Evolutionary conservation across 2,888 invertebrate species (phyloP).

Genomic region (Lepidochitona cinerea): DNA sequence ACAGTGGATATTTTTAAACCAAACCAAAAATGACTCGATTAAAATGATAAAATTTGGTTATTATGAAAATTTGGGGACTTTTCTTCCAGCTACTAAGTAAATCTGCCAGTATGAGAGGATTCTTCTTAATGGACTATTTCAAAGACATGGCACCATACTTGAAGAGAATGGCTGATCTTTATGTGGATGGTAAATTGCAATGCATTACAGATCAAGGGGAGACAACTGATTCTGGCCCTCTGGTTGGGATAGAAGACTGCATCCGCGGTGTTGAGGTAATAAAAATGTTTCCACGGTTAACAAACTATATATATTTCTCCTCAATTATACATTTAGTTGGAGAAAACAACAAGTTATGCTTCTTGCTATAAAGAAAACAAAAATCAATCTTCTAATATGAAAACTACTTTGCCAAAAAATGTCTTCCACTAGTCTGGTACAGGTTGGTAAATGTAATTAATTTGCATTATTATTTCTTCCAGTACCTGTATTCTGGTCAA

Average conservation of each 20-base stretch:
- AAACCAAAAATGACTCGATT: neutral
- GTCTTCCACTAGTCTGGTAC: no score
- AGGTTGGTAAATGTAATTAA: no score
- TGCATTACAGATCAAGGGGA: conserved; percentile 55
- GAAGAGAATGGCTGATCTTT: conserved; percentile 40
- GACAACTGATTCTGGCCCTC: conserved; percentile 42
- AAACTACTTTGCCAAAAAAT: no score
- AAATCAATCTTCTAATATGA: no score
- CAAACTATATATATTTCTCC: no score
- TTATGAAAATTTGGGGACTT: no score
- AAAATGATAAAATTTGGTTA: no score
- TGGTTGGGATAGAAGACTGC: conserved; percentile 55
- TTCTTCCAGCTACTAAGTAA: conserved; percentile 52
- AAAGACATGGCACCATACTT: conserved; percentile 43
- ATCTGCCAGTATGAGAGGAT: conserved; percentile 61
- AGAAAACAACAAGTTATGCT: no score
- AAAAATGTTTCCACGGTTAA: no score
- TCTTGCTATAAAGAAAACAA: no score
- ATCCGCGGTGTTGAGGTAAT: conserved; percentile 60
- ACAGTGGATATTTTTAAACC: neutral
- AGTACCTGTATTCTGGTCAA: conserved; percentile 60
- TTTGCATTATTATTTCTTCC: conserved; percentile 40
- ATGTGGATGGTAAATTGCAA: conserved; percentile 45
- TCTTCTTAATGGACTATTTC: conserved; percentile 57
- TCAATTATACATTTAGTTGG: no score